Evolutionary conservation across 2,888 invertebrate species (phyloP).

Genomic region (Bruchidius siliquastri): DNA sequence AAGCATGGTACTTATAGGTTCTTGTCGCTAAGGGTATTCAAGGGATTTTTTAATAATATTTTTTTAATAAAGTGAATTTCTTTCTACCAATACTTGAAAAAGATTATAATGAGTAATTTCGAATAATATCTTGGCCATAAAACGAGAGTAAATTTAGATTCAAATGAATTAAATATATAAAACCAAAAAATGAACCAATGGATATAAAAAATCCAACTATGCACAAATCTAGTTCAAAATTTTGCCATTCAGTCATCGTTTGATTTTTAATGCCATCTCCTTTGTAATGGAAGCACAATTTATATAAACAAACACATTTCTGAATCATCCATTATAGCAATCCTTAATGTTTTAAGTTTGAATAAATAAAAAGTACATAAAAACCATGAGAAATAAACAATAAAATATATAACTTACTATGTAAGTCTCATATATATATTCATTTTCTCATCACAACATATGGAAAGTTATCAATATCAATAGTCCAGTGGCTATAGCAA

Average conservation of each 20-base stretch:
- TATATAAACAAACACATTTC: conserved; percentile 1
- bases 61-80: no score
- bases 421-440: not conserved
- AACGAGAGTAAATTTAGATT: no score
- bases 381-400: conserved; percentile 12
- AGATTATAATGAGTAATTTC: no score
- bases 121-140: no score
- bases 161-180: no score
- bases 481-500: not conserved
- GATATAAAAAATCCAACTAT: no score
- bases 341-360: conserved; percentile 13
- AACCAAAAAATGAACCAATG: no score
- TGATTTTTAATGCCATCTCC: not conserved
- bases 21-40: no score
- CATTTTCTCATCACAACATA: conserved; percentile 19
- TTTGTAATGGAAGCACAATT: conserved; percentile 16
- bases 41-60: no score
- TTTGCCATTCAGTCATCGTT: not conserved
- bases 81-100: no score
- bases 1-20: no score
- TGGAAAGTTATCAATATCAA: conserved; percentile 12
- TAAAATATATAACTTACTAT: conserved; percentile 16
- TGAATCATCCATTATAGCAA: conserved; percentile 15
- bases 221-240: not conserved
- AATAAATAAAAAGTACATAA: conserved; percentile 16